phyloP scores from a whole-genome alignment of 2,797 vertebrate species.

The Melanotaenia boesemani region DNA sequence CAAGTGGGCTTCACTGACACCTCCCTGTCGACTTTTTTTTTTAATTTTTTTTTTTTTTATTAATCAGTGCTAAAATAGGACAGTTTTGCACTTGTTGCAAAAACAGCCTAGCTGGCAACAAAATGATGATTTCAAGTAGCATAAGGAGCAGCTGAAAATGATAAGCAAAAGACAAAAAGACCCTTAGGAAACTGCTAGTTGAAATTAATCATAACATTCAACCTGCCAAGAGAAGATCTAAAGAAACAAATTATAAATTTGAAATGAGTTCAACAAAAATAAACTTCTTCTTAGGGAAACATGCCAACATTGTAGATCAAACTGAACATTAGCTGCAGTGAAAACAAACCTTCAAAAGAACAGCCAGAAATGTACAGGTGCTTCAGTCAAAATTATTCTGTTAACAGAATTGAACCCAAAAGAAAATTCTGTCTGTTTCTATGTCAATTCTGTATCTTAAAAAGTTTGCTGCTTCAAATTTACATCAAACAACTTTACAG shows the following conservation, averaged over 20 bases:
- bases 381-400: too few species aligned
- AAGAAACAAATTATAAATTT: too few species aligned
- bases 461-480: too few species aligned
- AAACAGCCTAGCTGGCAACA: neutral
- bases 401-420: neutral
- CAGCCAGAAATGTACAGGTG: too few species aligned
- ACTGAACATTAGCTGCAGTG: too few species aligned
- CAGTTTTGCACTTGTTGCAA: neutral
- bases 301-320: too few species aligned
- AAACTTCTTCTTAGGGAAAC: too few species aligned
- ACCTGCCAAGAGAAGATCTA: neutral
- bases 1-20: conserved; percentile 40
- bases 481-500: too few species aligned
- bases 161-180: neutral
- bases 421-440: too few species aligned
- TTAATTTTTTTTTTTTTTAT: neutral
- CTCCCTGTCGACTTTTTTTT: conserved; percentile 7
- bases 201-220: neutral
- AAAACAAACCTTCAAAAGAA: too few species aligned
- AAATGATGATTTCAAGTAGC: neutral
- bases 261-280: too few species aligned
- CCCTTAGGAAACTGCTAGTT: neutral
- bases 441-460: too few species aligned
- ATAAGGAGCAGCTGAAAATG: neutral
- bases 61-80: neutral